Evolutionary conservation across 1,140 invertebrate genomes (phyloP).

Genomic region (Heterodera schachtii): DNA sequence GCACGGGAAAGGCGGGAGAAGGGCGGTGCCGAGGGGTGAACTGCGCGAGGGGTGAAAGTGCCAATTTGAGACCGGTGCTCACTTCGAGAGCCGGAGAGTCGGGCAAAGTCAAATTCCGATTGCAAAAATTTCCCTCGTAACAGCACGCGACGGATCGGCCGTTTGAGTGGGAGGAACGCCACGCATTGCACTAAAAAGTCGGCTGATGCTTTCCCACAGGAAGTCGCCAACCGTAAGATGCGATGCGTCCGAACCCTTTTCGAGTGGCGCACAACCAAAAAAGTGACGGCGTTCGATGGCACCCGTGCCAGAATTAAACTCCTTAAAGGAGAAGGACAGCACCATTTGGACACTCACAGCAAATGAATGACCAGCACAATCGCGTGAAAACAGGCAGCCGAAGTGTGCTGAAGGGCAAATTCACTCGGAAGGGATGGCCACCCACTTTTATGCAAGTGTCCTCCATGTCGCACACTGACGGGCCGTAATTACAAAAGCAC

Average conservation of each 20-base stretch:
- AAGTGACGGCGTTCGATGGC: slow-evolving; percentile 35
- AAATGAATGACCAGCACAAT: slow-evolving; percentile 39
- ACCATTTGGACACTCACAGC: background rate
- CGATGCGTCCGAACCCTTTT: slow-evolving; percentile 45
- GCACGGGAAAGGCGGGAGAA: background rate
- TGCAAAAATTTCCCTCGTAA: slow-evolving; percentile 62
- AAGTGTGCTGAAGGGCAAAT: slow-evolving; percentile 27
- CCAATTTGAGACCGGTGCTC: background rate
- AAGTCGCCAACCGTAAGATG: slow-evolving; percentile 44
- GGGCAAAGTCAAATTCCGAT: slow-evolving; percentile 46
- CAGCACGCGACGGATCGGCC: slow-evolving; percentile 51
- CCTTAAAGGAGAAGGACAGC: slow-evolving; percentile 25
- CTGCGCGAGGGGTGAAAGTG: background rate
- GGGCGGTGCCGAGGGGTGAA: background rate
- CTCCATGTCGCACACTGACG: slow-evolving; percentile 43
- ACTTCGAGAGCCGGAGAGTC: slow-evolving; percentile 17
- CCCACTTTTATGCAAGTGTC: slow-evolving; percentile 41
- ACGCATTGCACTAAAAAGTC: slow-evolving; percentile 47
- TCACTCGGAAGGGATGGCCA: background rate
- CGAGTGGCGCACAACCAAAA: slow-evolving; percentile 52
- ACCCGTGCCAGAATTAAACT: slow-evolving; percentile 26
- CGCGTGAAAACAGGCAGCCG: slow-evolving; percentile 54
- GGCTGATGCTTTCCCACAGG: no score
- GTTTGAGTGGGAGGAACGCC: slow-evolving; percentile 31
- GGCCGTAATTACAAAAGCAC: slow-evolving; percentile 51